Conservation (phyloP, 1,140 invertebrate genomes). For the Bemisia tabaci region DNA sequence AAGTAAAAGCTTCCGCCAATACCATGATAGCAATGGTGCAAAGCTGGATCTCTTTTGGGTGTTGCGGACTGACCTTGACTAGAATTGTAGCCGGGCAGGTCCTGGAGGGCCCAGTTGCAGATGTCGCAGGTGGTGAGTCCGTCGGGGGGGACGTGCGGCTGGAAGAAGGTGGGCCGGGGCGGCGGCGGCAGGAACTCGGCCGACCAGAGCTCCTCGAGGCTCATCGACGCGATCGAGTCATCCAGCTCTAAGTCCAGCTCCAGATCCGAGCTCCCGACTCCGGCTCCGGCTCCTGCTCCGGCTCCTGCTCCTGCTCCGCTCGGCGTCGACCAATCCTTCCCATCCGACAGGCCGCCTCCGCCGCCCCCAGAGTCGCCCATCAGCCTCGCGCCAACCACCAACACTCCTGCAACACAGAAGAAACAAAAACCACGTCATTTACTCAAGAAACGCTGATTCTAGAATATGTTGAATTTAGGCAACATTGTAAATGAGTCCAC, state of each 20-base stretch:
- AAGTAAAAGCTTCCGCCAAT: too few species aligned
- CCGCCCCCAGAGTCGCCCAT: not conserved
- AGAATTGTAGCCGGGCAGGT: slow-evolving; percentile 26
- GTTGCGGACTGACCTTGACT: not conserved
- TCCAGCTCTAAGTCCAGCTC: not conserved
- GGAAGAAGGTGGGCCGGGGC: slow-evolving; percentile 44
- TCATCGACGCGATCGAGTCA: not conserved
- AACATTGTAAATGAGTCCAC: too few species aligned
- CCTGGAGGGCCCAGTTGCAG: slow-evolving; percentile 47
- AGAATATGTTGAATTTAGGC: too few species aligned
- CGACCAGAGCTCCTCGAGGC: slow-evolving; percentile 39
- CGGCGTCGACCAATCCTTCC: not conserved
- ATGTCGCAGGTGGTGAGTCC: slow-evolving; percentile 56
- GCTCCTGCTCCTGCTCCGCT: not conserved
- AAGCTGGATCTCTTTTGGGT: too few species aligned
- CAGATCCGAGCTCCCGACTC: not conserved
- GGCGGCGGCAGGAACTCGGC: slow-evolving; percentile 50
- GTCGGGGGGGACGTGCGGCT: slow-evolving; percentile 41
- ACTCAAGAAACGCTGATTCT: too few species aligned
- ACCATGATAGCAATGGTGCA: too few species aligned
- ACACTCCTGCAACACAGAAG: not conserved
- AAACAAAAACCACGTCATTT: too few species aligned
- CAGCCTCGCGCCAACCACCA: not conserved
- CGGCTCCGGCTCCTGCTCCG: not conserved
- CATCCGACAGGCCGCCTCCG: not conserved